Conservation (phyloP, 2,888 invertebrate genomes). For the Chrysolina oricalcia region DNA sequence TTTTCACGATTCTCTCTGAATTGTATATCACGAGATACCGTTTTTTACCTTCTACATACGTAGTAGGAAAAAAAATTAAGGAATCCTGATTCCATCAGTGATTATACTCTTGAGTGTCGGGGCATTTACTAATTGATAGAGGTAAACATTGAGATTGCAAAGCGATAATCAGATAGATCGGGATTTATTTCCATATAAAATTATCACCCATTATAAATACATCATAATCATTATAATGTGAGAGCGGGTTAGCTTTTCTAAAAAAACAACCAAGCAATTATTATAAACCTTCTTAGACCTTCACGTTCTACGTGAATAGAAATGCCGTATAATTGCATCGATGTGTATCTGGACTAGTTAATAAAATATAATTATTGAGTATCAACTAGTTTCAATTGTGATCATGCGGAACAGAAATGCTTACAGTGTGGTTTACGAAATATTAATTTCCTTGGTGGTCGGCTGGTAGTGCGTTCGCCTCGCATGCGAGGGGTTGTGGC, state of each 20-base stretch:
- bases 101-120: neutral
- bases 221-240: conserved; percentile 20
- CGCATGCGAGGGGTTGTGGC: too few relatives aligned
- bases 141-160: conserved; percentile 15
- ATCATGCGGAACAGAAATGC: neutral
- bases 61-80: neutral
- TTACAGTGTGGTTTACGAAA: too few relatives aligned
- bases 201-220: conserved; percentile 30
- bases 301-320: conserved; percentile 22
- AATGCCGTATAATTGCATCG: conserved; percentile 28
- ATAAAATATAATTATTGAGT: conserved; percentile 27
- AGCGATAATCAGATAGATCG: conserved; percentile 4
- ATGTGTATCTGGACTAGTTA: conserved; percentile 23
- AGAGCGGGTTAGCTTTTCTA: conserved; percentile 23
- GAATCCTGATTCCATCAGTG: neutral
- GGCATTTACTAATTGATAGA: conserved; percentile 1
- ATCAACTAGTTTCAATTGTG: conserved; percentile 16
- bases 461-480: too few relatives aligned
- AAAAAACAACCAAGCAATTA: conserved; percentile 7
- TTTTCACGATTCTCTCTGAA: too few relatives aligned
- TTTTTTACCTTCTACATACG: neutral
- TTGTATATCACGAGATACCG: too few relatives aligned
- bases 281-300: conserved; percentile 26
- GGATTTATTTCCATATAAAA: conserved; percentile 16
- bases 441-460: too few relatives aligned